These are phyloP conservation scores for Lepus townsendii DNA, from an alignment of 2,797 vertebrate genomes.

Conservation along the genomic window DNA sequence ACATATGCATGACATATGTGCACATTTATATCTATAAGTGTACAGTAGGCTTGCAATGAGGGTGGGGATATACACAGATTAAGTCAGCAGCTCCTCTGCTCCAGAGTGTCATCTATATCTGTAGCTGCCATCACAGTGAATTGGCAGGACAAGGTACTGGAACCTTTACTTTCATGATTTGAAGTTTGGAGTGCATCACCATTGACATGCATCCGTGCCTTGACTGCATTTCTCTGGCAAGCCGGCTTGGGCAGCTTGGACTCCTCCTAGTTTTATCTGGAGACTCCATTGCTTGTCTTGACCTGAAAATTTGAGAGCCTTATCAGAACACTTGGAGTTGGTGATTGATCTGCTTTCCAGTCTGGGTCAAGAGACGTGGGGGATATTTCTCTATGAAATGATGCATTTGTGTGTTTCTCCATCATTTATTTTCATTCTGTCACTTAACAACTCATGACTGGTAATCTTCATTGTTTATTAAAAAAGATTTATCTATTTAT, in stretches of 20 bases:
- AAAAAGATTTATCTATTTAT: no score
- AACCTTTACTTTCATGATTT: not conserved
- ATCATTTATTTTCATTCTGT: not conserved
- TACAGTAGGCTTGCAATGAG: conserved; percentile 59
- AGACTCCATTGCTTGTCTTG: conserved; percentile 30
- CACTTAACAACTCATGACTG: not conserved
- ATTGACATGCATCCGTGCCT: not conserved
- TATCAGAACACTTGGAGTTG: not conserved
- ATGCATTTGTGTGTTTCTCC: not conserved
- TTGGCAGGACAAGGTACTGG: not conserved
- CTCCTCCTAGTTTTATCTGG: not conserved
- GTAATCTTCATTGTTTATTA: not conserved
- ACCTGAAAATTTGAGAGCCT: not conserved
- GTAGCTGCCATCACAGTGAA: not conserved
- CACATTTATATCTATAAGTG: conserved; percentile 75
- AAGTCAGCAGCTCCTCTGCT: conserved; percentile 39
- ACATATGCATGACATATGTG: not conserved
- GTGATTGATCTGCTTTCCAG: not conserved
- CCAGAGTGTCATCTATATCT: conserved; percentile 66
- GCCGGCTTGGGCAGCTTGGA: not conserved
- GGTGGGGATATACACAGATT: not conserved
- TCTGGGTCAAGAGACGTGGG: conserved; percentile 31
- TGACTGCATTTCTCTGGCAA: not conserved
- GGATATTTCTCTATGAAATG: not conserved
- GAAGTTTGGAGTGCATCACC: conserved; percentile 2